These are phyloP conservation scores for Opisthocomus hoazin DNA, from an alignment of 2,113 vertebrate species.

Conservation along the genomic window DNA sequence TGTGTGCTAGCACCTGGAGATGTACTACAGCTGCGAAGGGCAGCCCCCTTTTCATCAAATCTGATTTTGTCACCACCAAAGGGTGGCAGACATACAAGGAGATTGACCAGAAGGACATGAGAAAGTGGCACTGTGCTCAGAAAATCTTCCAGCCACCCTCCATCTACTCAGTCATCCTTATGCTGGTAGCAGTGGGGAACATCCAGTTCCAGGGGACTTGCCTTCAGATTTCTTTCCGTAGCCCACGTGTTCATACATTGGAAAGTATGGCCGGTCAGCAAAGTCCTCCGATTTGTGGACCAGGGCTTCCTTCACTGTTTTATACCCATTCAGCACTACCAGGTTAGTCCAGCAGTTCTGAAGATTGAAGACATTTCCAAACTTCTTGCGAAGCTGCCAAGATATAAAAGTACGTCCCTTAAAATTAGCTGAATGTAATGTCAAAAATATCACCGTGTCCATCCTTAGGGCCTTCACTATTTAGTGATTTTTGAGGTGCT, in stretches of 20 bases:
- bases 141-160: neutral
- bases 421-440: neutral
- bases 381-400: slow-evolving; percentile 61
- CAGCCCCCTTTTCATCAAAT: neutral
- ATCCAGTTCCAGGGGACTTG: neutral
- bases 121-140: neutral
- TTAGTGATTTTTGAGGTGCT: neutral
- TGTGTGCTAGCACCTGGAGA: neutral
- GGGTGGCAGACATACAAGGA: neutral
- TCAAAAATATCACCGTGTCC: neutral
- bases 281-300: slow-evolving; percentile 57
- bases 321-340: slow-evolving; percentile 66
- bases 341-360: slow-evolving; percentile 51
- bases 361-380: slow-evolving; percentile 65
- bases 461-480: neutral
- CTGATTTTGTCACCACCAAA: neutral
- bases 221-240: neutral
- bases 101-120: neutral
- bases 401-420: neutral
- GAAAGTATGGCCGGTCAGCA: slow-evolving; percentile 26
- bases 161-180: neutral
- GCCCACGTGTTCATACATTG: neutral
- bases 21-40: neutral
- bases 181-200: neutral
- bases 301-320: slow-evolving; percentile 59